These are phyloP conservation scores for Drosophila percnosoma DNA, from an alignment of 2,888 invertebrate species.

Conservation along the genomic window DNA sequence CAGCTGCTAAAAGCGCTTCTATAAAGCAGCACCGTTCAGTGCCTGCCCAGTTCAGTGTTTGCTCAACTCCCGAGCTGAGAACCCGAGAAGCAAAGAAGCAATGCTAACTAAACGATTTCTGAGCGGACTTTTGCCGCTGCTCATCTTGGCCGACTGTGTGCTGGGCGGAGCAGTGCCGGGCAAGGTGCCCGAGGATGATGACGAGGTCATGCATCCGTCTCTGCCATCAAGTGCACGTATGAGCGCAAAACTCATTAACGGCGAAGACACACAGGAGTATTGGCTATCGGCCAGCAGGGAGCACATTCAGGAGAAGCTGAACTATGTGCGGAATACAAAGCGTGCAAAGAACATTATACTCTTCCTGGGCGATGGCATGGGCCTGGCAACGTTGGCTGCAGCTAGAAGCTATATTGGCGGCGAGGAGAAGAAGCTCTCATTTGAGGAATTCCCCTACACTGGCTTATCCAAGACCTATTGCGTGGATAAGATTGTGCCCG, in stretches of 20 bases:
- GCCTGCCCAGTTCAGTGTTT: conserved; percentile 47
- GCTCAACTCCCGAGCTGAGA: conserved; percentile 37
- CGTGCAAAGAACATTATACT: conserved; percentile 91
- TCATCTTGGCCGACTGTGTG: conserved; percentile 33
- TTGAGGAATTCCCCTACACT: conserved; percentile 91
- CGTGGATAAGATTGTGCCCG: conserved; percentile 91
- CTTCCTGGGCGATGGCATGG: conserved; percentile 95
- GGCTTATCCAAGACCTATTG: conserved; percentile 91
- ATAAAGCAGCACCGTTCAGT: conserved; percentile 50
- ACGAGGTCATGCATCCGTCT: conserved; percentile 74
- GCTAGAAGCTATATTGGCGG: conserved; percentile 91
- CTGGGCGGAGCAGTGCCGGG: conserved; percentile 58
- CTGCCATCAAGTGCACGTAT: conserved; percentile 2
- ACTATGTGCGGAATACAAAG: conserved; percentile 80
- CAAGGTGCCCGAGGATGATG: conserved; percentile 21
- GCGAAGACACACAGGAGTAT: conserved; percentile 62
- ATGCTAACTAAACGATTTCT: conserved; percentile 33
- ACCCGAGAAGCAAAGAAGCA: conserved; percentile 6
- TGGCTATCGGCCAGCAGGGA: conserved; percentile 71
- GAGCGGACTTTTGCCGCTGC: conserved; percentile 19
- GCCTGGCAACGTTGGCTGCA: conserved; percentile 91
- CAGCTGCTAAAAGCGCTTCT: conserved; percentile 27
- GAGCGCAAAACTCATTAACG: neutral
- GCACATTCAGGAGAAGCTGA: conserved; percentile 74
- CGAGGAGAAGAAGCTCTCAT: conserved; percentile 89